Percentiles rank a stretch among this genome's conserved stretches.
phyloP scores from a whole-genome alignment of 2,797 vertebrate species.

The Fistularia tabacaria region DNA sequence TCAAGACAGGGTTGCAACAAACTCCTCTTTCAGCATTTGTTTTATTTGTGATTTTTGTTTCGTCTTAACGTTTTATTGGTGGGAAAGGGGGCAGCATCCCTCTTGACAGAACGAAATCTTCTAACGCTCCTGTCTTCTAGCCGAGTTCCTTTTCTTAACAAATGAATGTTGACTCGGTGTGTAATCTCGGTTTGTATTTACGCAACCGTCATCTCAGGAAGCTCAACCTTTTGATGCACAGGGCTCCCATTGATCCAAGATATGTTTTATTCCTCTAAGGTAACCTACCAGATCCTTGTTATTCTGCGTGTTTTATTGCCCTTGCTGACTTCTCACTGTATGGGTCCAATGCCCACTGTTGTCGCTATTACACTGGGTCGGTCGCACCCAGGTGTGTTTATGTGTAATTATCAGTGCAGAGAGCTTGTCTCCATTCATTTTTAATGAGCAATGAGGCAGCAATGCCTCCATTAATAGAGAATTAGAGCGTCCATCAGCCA shows the following conservation, averaged over 20 bases:
- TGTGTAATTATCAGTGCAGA: conserved; percentile 65
- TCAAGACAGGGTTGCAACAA: not conserved
- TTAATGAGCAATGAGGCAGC: conserved; percentile 75
- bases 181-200: conserved; percentile 2
- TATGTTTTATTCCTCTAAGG: not conserved
- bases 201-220: not conserved
- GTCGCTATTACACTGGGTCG: conserved; percentile 31
- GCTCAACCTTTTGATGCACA: not conserved
- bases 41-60: conserved; percentile 29
- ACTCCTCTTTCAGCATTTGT: conserved; percentile 9
- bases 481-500: conserved; percentile 73
- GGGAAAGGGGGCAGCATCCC: conserved; percentile 4
- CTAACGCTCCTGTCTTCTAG: not conserved
- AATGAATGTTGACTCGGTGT: not conserved
- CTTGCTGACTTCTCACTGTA: conserved; percentile 19
- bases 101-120: conserved; percentile 8
- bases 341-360: conserved; percentile 39
- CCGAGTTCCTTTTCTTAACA: conserved; percentile 1
- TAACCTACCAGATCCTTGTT: conserved; percentile 12
- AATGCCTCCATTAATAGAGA: conserved; percentile 76
- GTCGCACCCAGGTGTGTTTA: conserved; percentile 51
- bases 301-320: conserved; percentile 15
- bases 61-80: conserved; percentile 5
- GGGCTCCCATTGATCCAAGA: too few relatives aligned
- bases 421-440: conserved; percentile 78